phyloP scores from a whole-genome alignment of 2,888 invertebrate species.

The Trichopoda pennipes region DNA sequence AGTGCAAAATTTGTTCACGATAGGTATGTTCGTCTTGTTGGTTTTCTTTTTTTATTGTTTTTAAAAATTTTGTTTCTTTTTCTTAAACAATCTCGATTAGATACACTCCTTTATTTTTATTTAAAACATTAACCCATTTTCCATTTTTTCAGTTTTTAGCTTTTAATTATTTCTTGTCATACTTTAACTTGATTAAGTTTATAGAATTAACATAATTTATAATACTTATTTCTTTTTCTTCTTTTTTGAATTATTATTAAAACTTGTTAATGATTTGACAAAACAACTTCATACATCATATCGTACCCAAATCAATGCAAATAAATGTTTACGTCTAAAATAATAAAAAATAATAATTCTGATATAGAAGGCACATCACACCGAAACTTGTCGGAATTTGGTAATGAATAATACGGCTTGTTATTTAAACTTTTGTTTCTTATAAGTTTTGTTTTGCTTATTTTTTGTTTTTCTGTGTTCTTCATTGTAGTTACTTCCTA shows the following conservation, averaged over 20 bases:
- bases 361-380: constrained; percentile 80
- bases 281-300: constrained; percentile 5
- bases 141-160: constrained; percentile 43
- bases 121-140: constrained; percentile 17
- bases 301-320: constrained; percentile 25
- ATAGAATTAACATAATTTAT: not conserved
- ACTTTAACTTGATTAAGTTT: no score
- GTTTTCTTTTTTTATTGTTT: not conserved
- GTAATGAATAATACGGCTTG: constrained; percentile 77
- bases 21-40: constrained; percentile 1
- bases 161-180: not conserved
- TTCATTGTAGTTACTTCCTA: constrained; percentile 19
- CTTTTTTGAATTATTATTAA: constrained; percentile 23
- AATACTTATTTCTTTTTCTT: constrained; percentile 50
- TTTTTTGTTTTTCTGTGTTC: constrained; percentile 29
- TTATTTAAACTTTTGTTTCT: constrained; percentile 25
- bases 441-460: not conserved
- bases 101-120: not conserved
- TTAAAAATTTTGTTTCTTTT: not conserved
- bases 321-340: constrained; percentile 31
- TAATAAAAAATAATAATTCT: constrained; percentile 60
- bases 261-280: constrained; percentile 28
- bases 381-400: constrained; percentile 82
- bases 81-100: constrained; percentile 66
- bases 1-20: no score